A percentile compares a stretch with the other conserved stretches of the same genome.
These are phyloP conservation scores for Poicephalus gulielmi DNA, from an alignment of 2,113 vertebrate genomes.

Conservation along the genomic window DNA sequence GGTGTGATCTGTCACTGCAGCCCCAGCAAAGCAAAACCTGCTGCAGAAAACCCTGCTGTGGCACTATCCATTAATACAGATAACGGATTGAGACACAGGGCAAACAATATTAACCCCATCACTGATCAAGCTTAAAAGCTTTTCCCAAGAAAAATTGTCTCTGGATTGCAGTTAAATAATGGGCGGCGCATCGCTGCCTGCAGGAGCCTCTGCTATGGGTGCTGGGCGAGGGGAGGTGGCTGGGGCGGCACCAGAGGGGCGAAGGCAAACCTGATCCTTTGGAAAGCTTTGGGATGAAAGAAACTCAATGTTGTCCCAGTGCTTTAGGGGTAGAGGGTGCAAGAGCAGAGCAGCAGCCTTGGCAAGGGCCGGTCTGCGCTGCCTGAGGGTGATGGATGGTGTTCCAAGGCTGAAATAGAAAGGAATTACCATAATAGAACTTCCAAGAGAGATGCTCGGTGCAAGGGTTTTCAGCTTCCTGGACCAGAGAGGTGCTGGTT, in stretches of 20 bases:
- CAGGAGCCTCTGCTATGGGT: not conserved
- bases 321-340: not conserved
- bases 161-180: conserved; percentile 28
- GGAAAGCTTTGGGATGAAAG: not conserved
- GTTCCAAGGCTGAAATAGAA: not conserved
- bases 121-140: conserved; percentile 64
- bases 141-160: conserved; percentile 43
- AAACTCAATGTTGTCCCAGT: not conserved
- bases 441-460: not conserved
- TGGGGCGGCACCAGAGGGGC: not conserved
- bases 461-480: not conserved
- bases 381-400: not conserved
- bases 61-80: conserved; percentile 45
- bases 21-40: not conserved
- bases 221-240: not conserved
- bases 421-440: not conserved
- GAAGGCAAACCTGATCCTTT: not conserved
- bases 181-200: not conserved
- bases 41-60: not conserved
- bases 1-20: not conserved
- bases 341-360: not conserved
- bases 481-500: not conserved
- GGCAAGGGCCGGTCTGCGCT: not conserved
- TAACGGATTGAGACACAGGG: conserved; percentile 53
- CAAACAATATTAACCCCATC: conserved; percentile 67